phyloP scores from a whole-genome alignment of 2,797 vertebrate species.

The Premnoplex brunnescens region DNA sequence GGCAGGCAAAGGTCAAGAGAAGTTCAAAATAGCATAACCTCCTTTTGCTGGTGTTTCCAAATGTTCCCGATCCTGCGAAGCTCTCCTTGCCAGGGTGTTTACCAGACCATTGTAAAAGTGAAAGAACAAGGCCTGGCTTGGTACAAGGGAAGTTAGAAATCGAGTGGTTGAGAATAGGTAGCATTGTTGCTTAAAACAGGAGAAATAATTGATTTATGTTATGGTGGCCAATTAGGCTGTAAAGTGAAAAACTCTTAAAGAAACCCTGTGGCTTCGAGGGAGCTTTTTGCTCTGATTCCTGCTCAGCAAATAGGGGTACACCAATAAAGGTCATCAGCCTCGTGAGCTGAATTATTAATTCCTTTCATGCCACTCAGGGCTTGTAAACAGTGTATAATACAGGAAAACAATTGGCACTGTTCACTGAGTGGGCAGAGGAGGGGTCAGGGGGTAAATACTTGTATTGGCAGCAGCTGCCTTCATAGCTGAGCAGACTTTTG shows the following conservation, averaged over 20 bases:
- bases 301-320: constrained; percentile 76
- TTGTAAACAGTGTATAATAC: constrained; percentile 85
- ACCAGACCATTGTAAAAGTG: constrained; percentile 81
- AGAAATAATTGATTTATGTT: constrained; percentile 91
- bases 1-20: constrained; percentile 85
- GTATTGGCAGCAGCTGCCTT: constrained; percentile 83
- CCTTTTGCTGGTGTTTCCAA: constrained; percentile 74
- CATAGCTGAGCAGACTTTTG: constrained; percentile 58
- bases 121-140: constrained; percentile 78
- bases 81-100: constrained; percentile 60
- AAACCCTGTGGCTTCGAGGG: constrained; percentile 73
- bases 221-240: constrained; percentile 85
- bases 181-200: constrained; percentile 85
- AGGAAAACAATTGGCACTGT: constrained; percentile 85
- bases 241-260: constrained; percentile 83
- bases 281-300: constrained; percentile 72
- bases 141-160: constrained; percentile 79
- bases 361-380: constrained; percentile 76
- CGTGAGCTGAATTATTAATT: constrained; percentile 80
- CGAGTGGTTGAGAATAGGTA: constrained; percentile 77
- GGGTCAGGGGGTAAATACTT: constrained; percentile 87
- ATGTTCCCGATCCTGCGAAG: constrained; percentile 68
- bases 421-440: constrained; percentile 79
- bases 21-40: constrained; percentile 87
- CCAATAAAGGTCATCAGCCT: constrained; percentile 76